These are phyloP conservation scores for Norana najaformis DNA, from an alignment of 2,888 invertebrate genomes.

Conservation along the genomic window DNA sequence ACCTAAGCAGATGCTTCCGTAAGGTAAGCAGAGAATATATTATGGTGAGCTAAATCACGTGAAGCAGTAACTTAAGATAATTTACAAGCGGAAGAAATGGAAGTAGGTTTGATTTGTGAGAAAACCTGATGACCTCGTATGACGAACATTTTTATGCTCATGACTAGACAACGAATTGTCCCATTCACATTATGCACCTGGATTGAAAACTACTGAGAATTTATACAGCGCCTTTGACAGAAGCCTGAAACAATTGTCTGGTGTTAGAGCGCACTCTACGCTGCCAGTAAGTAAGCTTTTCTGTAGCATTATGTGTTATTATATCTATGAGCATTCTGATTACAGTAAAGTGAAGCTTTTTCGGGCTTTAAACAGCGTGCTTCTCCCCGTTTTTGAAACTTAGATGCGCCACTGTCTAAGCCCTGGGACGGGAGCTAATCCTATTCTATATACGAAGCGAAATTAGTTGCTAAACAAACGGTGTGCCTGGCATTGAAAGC, in stretches of 20 bases:
- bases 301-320: no score
- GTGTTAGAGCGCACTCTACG: no score
- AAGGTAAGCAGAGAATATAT: background rate
- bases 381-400: background rate
- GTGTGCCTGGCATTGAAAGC: conserved; percentile 6
- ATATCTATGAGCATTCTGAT: background rate
- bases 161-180: no score
- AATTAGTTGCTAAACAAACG: background rate
- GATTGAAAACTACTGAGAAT: no score
- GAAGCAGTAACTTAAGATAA: background rate
- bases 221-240: background rate
- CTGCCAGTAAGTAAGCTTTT: no score
- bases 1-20: no score
- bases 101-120: no score
- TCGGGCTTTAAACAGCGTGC: background rate
- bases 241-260: background rate
- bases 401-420: background rate
- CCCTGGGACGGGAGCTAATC: background rate
- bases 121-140: no score
- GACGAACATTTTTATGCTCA: background rate
- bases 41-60: background rate
- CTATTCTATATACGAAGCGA: background rate
- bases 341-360: background rate
- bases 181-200: no score
- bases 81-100: no score